A percentile compares a stretch with the other conserved stretches of the same genome.
phyloP scores from a whole-genome alignment of 37 sponge, comb jelly and placozoan genomes.

The Haliclona indistincta region DNA sequence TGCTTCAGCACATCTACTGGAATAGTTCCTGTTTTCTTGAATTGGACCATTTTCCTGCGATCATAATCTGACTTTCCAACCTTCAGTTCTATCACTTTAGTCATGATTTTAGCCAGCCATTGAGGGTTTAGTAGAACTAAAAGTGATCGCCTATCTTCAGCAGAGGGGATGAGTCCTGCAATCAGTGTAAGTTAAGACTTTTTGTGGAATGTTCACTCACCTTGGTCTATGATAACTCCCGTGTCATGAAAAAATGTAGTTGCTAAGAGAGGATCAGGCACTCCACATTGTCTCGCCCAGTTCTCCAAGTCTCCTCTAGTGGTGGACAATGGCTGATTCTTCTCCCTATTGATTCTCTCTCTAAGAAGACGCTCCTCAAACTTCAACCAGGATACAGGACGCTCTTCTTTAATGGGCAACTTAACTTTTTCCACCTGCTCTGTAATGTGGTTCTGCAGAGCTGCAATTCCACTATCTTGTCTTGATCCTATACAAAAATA shows the following conservation, averaged over 20 bases:
- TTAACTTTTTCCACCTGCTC: slow-evolving; percentile 13
- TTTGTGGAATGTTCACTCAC: slow-evolving; percentile 7
- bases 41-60: background rate
- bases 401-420: slow-evolving; percentile 27
- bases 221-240: slow-evolving; percentile 24
- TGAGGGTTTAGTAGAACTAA: slow-evolving; percentile 43
- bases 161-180: background rate
- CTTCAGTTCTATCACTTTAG: slow-evolving; percentile 32
- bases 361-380: slow-evolving; percentile 14
- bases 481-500: no score
- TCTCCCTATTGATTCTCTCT: background rate
- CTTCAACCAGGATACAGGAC: slow-evolving; percentile 43
- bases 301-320: background rate
- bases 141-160: slow-evolving; percentile 7
- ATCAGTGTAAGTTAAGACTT: background rate
- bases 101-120: slow-evolving; percentile 59
- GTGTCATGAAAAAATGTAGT: slow-evolving; percentile 50
- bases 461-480: slow-evolving; percentile 36
- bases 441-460: slow-evolving; percentile 17
- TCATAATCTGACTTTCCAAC: background rate
- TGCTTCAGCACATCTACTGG: background rate
- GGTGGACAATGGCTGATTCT: background rate
- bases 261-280: slow-evolving; percentile 12
- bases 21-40: slow-evolving; percentile 12
- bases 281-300: background rate